phyloP scores from a whole-genome alignment of 2,888 invertebrate species.

The Conops quadrifasciatus region DNA sequence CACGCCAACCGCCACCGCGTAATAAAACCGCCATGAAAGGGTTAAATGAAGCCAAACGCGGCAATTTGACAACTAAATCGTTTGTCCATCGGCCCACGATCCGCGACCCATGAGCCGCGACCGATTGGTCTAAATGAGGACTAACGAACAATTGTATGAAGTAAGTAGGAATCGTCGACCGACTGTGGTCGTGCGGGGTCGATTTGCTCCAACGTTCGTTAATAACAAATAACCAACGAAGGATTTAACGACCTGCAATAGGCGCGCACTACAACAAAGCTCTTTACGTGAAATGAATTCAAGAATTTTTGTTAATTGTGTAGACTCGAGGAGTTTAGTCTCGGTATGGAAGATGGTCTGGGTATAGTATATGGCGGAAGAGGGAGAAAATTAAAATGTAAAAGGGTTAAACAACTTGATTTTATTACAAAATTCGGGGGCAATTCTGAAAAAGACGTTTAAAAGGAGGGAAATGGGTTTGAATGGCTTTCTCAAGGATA shows the following conservation, averaged over 20 bases:
- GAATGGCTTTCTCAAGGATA: too few species aligned
- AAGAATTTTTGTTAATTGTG: constrained; percentile 17
- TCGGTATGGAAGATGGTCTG: neutral
- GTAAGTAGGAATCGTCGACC: neutral
- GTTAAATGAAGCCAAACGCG: constrained; percentile 63
- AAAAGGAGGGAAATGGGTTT: too few species aligned
- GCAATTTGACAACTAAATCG: constrained; percentile 46
- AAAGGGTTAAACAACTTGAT: constrained; percentile 4
- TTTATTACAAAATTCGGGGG: neutral
- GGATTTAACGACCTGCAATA: constrained; percentile 25
- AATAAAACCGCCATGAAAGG: constrained; percentile 42
- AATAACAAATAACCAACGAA: constrained; percentile 13
- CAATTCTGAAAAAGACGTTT: neutral
- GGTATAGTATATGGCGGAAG: neutral
- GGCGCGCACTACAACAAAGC: neutral
- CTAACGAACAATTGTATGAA: neutral
- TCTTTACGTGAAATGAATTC: constrained; percentile 30
- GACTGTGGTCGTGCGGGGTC: neutral
- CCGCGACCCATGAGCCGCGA: too few species aligned
- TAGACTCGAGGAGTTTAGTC: neutral
- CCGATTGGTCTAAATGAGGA: neutral
- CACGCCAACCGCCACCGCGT: constrained; percentile 20
- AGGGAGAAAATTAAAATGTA: neutral
- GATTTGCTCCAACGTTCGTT: constrained; percentile 2
- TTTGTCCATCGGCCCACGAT: constrained; percentile 3